Conservation (phyloP, 2,888 invertebrate species). For the Quadroppia sp. region DNA sequence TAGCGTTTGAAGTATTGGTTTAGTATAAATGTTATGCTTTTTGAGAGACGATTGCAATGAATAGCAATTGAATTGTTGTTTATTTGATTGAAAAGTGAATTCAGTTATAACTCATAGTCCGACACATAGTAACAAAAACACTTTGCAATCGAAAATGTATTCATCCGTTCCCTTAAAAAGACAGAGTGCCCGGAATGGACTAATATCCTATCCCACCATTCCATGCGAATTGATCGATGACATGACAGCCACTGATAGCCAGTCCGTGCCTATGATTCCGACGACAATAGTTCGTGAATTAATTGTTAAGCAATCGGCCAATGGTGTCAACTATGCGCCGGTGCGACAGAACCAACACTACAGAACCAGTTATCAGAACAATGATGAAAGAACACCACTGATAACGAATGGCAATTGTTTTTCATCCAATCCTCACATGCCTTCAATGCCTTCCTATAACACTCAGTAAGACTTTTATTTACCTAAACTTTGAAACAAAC, state of each 20-base stretch:
- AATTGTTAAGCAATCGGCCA: conserved; percentile 24
- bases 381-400: conserved; percentile 27
- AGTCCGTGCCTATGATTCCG: not conserved
- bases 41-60: not conserved
- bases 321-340: conserved; percentile 12
- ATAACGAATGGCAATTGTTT: conserved; percentile 24
- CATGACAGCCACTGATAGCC: not conserved
- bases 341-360: not conserved
- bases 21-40: not conserved
- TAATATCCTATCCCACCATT: not conserved
- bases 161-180: not conserved
- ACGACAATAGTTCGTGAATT: not conserved
- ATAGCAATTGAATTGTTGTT: not conserved
- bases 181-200: not conserved
- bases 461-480: conserved; percentile 26
- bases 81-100: not conserved
- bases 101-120: not conserved
- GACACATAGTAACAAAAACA: not conserved
- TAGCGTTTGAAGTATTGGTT: not conserved
- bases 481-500: conserved; percentile 27
- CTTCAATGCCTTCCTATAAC: conserved; percentile 16
- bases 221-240: not conserved
- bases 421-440: conserved; percentile 25
- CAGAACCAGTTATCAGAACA: not conserved
- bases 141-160: not conserved